Conservation (phyloP, 2,797 vertebrate genomes). For the Acanthopagrus latus region DNA sequence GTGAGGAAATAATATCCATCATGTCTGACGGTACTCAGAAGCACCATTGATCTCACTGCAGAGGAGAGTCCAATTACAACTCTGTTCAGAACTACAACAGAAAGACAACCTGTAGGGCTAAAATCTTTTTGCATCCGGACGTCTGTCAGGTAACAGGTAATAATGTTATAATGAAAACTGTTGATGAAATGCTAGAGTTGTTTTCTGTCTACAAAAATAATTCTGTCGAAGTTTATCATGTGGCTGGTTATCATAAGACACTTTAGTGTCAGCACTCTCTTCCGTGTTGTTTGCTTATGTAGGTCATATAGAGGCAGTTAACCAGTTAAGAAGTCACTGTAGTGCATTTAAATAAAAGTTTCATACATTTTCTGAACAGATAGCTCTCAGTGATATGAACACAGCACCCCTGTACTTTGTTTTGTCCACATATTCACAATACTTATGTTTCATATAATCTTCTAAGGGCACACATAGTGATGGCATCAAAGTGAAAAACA, state of each 20-base stretch:
- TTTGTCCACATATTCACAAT: not conserved
- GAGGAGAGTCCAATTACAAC: conserved; percentile 65
- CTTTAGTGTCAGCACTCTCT: not conserved
- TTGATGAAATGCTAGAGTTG: not conserved
- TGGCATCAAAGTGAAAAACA: too few relatives aligned
- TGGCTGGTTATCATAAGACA: not conserved
- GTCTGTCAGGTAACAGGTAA: not conserved
- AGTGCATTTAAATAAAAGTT: not conserved
- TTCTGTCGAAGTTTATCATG: not conserved
- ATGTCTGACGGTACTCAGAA: conserved; percentile 63
- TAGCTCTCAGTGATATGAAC: not conserved
- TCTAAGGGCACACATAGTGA: not conserved
- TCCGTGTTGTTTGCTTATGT: too few relatives aligned
- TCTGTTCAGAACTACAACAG: conserved; percentile 34
- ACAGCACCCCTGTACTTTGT: not conserved
- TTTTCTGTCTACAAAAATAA: not conserved
- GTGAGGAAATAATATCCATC: conserved; percentile 63
- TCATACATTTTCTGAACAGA: not conserved
- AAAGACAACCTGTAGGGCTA: conserved; percentile 37
- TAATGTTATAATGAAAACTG: not conserved
- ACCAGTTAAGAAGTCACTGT: too few relatives aligned
- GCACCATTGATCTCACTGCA: conserved; percentile 49
- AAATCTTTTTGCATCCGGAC: not conserved
- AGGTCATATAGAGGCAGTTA: too few relatives aligned
- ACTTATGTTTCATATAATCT: not conserved